Evolutionary conservation across 2,888 invertebrate species (phyloP).

Genomic region (Tiphia femorata): DNA sequence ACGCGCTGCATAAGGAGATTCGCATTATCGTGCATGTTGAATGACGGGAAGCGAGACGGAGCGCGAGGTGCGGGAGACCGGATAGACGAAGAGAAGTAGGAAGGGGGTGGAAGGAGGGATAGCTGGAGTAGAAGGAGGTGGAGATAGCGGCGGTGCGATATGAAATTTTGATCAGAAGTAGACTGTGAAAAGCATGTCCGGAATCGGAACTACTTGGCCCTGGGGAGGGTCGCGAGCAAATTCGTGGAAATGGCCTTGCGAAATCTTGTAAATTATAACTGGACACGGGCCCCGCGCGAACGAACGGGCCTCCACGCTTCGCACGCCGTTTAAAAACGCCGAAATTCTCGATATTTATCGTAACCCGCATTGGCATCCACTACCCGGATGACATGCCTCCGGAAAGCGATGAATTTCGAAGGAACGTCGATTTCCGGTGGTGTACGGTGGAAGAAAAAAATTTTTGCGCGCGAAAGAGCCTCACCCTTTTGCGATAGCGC

Average conservation of each 20-base stretch:
- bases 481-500: no score
- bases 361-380: no score
- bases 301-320: background rate
- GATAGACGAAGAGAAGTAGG: background rate
- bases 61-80: slow-evolving; percentile 4
- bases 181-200: slow-evolving; percentile 24
- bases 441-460: no score
- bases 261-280: slow-evolving; percentile 3
- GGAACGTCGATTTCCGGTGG: no score
- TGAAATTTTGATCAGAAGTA: slow-evolving; percentile 55
- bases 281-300: background rate
- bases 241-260: slow-evolving; percentile 15
- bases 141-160: slow-evolving; percentile 29
- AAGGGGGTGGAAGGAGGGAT: background rate
- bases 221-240: slow-evolving; percentile 14
- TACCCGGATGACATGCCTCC: no score
- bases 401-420: no score
- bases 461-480: no score
- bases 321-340: background rate
- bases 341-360: background rate
- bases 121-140: background rate
- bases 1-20: slow-evolving; percentile 53
- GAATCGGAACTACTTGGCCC: slow-evolving; percentile 36
- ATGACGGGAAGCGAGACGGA: slow-evolving; percentile 33
- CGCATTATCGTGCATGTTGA: slow-evolving; percentile 54